Conservation (phyloP, 2,113 vertebrate genomes). For the Nothobranchius kuhntae region DNA sequence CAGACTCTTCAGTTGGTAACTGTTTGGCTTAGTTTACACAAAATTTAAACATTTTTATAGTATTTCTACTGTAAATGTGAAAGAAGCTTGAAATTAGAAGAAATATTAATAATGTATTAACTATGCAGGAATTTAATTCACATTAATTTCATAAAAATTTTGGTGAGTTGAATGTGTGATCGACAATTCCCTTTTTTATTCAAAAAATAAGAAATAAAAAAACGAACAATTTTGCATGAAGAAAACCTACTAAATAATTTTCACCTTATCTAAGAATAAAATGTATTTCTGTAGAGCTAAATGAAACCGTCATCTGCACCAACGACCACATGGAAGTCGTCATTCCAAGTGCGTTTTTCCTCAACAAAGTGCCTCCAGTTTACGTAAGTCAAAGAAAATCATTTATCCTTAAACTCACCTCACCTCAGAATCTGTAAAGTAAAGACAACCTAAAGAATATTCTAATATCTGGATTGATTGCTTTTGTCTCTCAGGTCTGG, state of each 20-base stretch:
- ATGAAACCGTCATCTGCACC: conserved; percentile 76
- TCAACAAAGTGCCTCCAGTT: conserved; percentile 79
- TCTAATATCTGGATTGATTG: background rate
- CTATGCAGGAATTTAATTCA: too few species aligned
- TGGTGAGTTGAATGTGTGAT: too few species aligned
- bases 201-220: background rate
- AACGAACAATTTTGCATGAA: background rate
- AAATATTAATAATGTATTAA: too few species aligned
- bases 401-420: background rate
- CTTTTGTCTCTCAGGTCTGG: conserved; percentile 64
- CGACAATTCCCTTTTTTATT: too few species aligned
- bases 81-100: too few species aligned
- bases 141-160: too few species aligned
- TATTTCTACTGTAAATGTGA: too few species aligned
- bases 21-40: too few species aligned
- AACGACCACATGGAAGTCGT: conserved; percentile 79
- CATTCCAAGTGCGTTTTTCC: conserved; percentile 79
- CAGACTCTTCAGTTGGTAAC: too few species aligned
- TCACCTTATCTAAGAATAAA: background rate
- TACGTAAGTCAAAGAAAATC: conserved; percentile 60
- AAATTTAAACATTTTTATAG: too few species aligned
- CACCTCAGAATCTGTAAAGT: background rate
- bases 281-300: conserved; percentile 71
- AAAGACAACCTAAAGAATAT: background rate
- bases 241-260: background rate